Percentiles rank a stretch among this genome's conserved stretches.
Conservation (phyloP, 2,797 vertebrate genomes). For the Ptychadena robeensis region DNA sequence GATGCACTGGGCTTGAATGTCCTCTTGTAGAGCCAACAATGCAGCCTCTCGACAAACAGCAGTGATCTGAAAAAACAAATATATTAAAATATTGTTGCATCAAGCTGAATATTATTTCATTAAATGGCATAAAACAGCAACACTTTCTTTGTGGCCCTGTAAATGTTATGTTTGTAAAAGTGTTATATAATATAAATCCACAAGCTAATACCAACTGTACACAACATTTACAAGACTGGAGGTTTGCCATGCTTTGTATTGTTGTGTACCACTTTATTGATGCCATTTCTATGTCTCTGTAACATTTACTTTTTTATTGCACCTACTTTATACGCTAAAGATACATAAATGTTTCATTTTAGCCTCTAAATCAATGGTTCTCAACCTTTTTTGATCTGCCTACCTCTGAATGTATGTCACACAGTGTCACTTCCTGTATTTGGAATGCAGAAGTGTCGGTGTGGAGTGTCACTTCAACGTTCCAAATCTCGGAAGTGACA, state of each 20-base stretch:
- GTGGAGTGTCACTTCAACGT: too few species aligned
- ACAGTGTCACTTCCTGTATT: too few species aligned
- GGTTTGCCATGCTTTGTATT: background rate
- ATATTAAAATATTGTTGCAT: background rate
- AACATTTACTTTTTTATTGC: too few species aligned
- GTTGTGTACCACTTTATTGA: background rate
- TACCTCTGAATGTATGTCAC: too few species aligned
- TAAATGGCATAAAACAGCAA: background rate
- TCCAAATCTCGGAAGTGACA: too few species aligned
- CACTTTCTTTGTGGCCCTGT: background rate
- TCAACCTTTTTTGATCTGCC: too few species aligned
- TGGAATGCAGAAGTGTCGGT: too few species aligned
- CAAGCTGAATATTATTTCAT: background rate
- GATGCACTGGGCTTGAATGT: slow-evolving; percentile 79
- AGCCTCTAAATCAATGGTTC: too few species aligned
- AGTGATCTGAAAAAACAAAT: slow-evolving; percentile 78
- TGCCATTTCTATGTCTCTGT: background rate
- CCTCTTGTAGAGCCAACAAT: slow-evolving; percentile 86
- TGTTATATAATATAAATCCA: background rate
- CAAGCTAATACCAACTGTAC: background rate
- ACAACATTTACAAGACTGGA: background rate
- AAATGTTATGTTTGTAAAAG: background rate
- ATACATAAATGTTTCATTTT: too few species aligned
- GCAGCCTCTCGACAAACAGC: slow-evolving; percentile 93
- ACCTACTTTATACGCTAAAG: too few species aligned